Conservation (phyloP, 37 sponge, comb jelly and placozoan genomes). For the Oscarella lobularis region DNA sequence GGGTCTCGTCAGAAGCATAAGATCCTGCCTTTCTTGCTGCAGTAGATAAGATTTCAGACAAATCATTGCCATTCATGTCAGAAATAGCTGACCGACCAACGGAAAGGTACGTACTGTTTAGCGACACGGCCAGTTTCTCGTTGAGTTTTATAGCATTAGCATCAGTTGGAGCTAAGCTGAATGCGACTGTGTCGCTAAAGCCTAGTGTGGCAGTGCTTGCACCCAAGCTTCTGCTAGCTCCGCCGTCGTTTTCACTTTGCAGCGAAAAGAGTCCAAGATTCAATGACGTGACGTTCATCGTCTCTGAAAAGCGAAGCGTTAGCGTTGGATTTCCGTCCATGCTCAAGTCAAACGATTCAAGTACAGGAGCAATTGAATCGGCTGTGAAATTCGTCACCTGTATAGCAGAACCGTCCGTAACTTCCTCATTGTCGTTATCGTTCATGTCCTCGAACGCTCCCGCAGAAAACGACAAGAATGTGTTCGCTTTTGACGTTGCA, state of each 20-base stretch:
- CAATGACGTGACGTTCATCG: constrained; percentile 41
- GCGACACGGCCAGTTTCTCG: constrained; percentile 29
- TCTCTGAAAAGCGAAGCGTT: constrained; percentile 62
- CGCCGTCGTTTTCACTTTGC: constrained; percentile 8
- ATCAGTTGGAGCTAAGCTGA: constrained; percentile 33
- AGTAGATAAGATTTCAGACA: constrained; percentile 13
- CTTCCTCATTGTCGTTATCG: constrained; percentile 22
- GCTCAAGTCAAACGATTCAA: constrained; percentile 51
- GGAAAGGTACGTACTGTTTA: constrained; percentile 36
- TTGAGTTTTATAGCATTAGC: constrained; percentile 49
- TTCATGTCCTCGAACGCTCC: constrained; percentile 38
- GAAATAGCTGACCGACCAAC: constrained; percentile 18
- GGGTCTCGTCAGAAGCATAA: constrained; percentile 52
- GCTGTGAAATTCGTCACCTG: constrained; percentile 16
- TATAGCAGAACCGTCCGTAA: constrained; percentile 11
- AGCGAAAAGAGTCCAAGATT: constrained; percentile 23
- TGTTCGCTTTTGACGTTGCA: constrained; percentile 34
- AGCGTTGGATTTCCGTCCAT: constrained; percentile 37
- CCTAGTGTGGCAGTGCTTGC: background rate
- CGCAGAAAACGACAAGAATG: constrained; percentile 24
- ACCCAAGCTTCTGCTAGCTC: background rate
- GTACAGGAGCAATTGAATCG: constrained; percentile 45
- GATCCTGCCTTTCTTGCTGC: background rate
- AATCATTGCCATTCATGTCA: constrained; percentile 48
- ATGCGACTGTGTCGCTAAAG: constrained; percentile 15